Conservation (phyloP, 2,888 invertebrate genomes). For the Hirudinaria manillensis region DNA sequence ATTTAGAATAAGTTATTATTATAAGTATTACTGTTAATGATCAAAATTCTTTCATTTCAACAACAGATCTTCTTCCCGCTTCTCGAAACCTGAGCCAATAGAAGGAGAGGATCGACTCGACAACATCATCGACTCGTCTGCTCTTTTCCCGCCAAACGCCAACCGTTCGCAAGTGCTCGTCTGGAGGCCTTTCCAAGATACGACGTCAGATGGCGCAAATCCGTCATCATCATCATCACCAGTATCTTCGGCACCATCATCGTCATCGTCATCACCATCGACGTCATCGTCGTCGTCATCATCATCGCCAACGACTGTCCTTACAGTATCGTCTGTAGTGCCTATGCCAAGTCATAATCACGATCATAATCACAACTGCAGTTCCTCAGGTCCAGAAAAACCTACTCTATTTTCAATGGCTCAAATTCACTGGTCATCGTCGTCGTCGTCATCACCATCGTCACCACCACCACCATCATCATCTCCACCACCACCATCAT, state of each 20-base stretch:
- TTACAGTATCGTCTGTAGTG: too few relatives aligned
- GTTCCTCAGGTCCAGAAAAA: neutral
- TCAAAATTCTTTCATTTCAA: neutral
- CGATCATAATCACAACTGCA: neutral
- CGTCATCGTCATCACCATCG: neutral
- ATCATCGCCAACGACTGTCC: neutral
- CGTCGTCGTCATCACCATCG: neutral
- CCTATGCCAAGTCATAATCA: neutral
- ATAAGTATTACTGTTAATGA: too few relatives aligned
- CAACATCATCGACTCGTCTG: conserved; percentile 29
- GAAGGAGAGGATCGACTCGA: conserved; percentile 12
- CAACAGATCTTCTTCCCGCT: neutral
- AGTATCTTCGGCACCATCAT: neutral
- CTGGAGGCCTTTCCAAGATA: conserved; percentile 21
- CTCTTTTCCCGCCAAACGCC: conserved; percentile 36
- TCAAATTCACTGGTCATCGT: neutral
- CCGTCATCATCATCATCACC: conserved; percentile 3
- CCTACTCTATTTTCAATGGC: conserved; percentile 1
- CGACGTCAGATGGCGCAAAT: neutral
- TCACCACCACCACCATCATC: neutral
- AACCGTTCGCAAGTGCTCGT: conserved; percentile 34
- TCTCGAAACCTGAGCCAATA: neutral
- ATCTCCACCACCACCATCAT: neutral
- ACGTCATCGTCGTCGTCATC: neutral
- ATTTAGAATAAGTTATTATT: too few relatives aligned